phyloP scores from a whole-genome alignment of 2,113 vertebrate species.

The Syrmaticus mikado region DNA sequence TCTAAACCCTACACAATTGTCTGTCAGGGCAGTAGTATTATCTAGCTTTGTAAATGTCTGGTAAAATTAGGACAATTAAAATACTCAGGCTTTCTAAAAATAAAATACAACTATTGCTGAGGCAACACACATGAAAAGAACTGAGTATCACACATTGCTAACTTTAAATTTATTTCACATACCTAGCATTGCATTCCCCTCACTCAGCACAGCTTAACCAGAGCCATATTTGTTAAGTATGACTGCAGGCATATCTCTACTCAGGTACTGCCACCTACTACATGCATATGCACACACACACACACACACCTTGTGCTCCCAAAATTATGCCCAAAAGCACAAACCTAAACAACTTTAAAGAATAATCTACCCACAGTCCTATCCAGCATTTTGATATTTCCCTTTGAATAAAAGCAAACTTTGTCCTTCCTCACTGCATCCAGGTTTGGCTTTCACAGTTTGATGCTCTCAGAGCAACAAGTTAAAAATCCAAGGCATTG shows the following conservation, averaged over 20 bases:
- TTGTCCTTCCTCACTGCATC: not conserved
- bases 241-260: not conserved
- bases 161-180: not conserved
- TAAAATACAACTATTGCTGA: not conserved
- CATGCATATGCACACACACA: not conserved
- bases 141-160: not conserved
- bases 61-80: not conserved
- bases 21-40: not conserved
- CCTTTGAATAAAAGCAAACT: not conserved
- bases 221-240: fast-evolving
- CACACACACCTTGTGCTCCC: not conserved
- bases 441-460: not conserved
- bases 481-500: not conserved
- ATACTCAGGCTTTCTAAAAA: not conserved
- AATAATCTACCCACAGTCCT: not conserved
- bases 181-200: not conserved
- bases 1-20: not conserved
- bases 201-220: not conserved
- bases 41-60: not conserved
- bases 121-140: not conserved
- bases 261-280: not conserved
- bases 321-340: not conserved
- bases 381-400: not conserved
- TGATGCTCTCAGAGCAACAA: not conserved
- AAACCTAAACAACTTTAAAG: not conserved